Conservation (phyloP, 2,888 invertebrate genomes). For the Lasioglossum marginatum region DNA sequence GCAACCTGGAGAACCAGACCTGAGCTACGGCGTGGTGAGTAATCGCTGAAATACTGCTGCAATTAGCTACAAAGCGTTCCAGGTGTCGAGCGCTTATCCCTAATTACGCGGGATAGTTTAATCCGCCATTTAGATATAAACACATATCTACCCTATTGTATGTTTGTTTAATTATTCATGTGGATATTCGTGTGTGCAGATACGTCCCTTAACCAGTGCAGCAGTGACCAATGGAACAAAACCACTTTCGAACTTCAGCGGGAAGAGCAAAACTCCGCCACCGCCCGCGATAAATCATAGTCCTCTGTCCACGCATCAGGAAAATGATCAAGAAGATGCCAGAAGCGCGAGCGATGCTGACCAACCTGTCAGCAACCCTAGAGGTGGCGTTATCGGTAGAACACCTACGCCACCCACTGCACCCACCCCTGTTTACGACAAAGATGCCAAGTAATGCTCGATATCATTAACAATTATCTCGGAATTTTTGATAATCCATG, state of each 20-base stretch:
- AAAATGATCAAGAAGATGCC: slow-evolving; percentile 44
- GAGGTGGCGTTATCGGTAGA: slow-evolving; percentile 80
- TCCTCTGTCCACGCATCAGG: slow-evolving; percentile 44
- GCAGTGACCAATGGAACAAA: slow-evolving; percentile 53
- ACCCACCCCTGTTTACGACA: slow-evolving; percentile 79
- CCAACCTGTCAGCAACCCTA: slow-evolving; percentile 72
- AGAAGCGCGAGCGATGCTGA: slow-evolving; percentile 26
- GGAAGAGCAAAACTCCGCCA: slow-evolving; percentile 29
- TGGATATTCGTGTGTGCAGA: slow-evolving; percentile 44
- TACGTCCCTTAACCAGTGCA: slow-evolving; percentile 64
- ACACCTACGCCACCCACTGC: slow-evolving; percentile 78
- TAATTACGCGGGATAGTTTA: not conserved
- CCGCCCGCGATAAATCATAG: slow-evolving; percentile 30
- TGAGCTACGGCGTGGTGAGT: slow-evolving; percentile 75
- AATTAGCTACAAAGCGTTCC: not conserved
- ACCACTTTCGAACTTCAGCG: slow-evolving; percentile 24
- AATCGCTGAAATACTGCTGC: not conserved
- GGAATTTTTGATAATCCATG: not conserved
- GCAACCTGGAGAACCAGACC: slow-evolving; percentile 74
- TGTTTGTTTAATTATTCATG: no score
- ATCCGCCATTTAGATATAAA: not conserved
- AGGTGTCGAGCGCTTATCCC: not conserved
- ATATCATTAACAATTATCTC: not conserved
- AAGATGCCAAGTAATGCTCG: slow-evolving; percentile 73
- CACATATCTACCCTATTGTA: no score